Evolutionary conservation across 2,113 vertebrate genomes (phyloP).

Genomic region (Propithecus coquereli): DNA sequence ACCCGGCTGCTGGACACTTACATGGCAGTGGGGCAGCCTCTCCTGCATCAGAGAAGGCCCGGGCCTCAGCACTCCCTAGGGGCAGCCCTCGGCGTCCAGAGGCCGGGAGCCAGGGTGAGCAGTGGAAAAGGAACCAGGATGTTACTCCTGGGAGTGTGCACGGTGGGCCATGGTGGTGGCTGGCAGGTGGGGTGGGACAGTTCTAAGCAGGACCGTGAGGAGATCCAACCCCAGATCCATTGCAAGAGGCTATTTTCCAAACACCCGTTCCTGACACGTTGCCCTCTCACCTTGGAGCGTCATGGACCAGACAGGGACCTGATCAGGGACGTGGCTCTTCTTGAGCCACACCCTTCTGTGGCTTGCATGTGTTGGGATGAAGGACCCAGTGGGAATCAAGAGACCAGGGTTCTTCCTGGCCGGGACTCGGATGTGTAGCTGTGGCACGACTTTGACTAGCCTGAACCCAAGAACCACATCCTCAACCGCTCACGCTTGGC

Average conservation of each 20-base stretch:
- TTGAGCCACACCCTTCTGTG: rapidly evolving
- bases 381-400: no score
- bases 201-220: rapidly evolving
- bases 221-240: no score
- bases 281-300: rapidly evolving
- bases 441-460: background rate
- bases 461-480: rapidly evolving
- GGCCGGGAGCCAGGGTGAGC: background rate
- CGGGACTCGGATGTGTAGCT: background rate
- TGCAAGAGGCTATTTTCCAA: no score
- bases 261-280: rapidly evolving
- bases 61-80: no score
- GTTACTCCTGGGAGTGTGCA: rapidly evolving
- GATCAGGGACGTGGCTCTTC: background rate
- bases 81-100: background rate
- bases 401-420: no score
- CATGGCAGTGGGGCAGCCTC: rapidly evolving
- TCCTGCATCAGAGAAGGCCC: rapidly evolving
- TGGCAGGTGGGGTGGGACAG: background rate
- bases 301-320: background rate
- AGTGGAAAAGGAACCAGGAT: background rate
- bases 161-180: rapidly evolving
- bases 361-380: no score
- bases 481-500: background rate
- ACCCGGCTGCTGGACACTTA: background rate